phyloP scores from a whole-genome alignment of 64 coral and sea anemone species.

The Montipora capricornis region DNA sequence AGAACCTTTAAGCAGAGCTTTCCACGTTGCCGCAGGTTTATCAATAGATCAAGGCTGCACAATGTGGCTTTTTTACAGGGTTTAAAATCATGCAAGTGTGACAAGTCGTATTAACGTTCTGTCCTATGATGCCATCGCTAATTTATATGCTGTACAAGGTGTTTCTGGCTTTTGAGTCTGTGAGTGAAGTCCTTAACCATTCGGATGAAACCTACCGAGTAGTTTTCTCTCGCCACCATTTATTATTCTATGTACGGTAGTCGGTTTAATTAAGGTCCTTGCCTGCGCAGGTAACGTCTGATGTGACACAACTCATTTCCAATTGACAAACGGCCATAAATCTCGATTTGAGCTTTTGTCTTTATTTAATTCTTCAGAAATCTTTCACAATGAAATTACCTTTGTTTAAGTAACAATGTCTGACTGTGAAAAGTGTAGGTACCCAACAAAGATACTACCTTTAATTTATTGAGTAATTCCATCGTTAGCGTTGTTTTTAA shows the following conservation, averaged over 20 bases:
- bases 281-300: no score
- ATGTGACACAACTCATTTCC: neutral
- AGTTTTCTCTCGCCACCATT: neutral
- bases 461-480: neutral
- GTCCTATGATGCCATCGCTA: neutral
- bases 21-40: no score
- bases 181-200: neutral
- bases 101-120: no score
- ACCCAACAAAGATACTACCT: neutral
- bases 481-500: neutral
- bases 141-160: neutral
- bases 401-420: neutral
- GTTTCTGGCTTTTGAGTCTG: neutral
- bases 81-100: no score
- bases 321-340: neutral
- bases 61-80: no score
- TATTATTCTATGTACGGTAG: neutral
- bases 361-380: conserved; percentile 16
- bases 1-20: neutral
- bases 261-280: neutral
- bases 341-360: neutral
- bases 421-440: neutral
- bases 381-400: conserved; percentile 31
- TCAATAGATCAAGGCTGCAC: no score
- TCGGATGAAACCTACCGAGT: neutral